These are phyloP conservation scores for Ectemnius cavifrons DNA, from an alignment of 2,888 invertebrate species.

Conservation along the genomic window DNA sequence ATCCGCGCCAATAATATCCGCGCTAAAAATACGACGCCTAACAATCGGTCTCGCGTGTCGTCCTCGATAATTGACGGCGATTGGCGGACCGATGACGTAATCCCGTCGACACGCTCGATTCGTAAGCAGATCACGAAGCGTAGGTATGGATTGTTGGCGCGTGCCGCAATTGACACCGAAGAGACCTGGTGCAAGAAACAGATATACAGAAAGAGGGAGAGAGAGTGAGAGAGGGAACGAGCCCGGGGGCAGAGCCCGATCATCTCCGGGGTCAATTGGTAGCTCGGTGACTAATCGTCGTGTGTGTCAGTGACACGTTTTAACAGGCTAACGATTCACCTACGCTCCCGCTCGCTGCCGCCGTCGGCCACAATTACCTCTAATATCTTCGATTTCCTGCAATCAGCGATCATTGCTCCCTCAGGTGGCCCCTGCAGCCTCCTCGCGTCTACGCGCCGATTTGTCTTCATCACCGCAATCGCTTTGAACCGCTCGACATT, in stretches of 20 bases:
- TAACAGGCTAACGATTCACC: constrained; percentile 58
- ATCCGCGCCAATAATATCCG: constrained; percentile 48
- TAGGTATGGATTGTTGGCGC: constrained; percentile 70
- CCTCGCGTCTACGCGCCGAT: not conserved
- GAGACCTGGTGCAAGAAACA: constrained; percentile 65
- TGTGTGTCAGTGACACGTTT: constrained; percentile 66
- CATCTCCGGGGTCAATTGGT: constrained; percentile 71
- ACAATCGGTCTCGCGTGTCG: constrained; percentile 41
- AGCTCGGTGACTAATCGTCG: constrained; percentile 66
- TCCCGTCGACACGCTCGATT: constrained; percentile 53
- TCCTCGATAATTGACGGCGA: constrained; percentile 56
- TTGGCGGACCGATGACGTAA: constrained; percentile 65
- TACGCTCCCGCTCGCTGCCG: constrained; percentile 27
- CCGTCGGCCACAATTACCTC: not conserved
- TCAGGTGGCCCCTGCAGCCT: constrained; percentile 1
- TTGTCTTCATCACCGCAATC: not conserved
- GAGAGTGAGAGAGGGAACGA: too few species aligned
- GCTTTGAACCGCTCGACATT: constrained; percentile 1
- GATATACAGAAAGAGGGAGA: constrained; percentile 24
- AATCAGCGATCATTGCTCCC: constrained; percentile 1
- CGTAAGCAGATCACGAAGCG: constrained; percentile 66
- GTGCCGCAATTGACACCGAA: constrained; percentile 72
- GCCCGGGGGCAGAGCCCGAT: constrained; percentile 38
- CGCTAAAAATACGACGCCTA: constrained; percentile 59
- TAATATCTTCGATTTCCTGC: constrained; percentile 17